phyloP scores from a whole-genome alignment of 2,113 vertebrate genomes.

The Oreotragus oreotragus region DNA sequence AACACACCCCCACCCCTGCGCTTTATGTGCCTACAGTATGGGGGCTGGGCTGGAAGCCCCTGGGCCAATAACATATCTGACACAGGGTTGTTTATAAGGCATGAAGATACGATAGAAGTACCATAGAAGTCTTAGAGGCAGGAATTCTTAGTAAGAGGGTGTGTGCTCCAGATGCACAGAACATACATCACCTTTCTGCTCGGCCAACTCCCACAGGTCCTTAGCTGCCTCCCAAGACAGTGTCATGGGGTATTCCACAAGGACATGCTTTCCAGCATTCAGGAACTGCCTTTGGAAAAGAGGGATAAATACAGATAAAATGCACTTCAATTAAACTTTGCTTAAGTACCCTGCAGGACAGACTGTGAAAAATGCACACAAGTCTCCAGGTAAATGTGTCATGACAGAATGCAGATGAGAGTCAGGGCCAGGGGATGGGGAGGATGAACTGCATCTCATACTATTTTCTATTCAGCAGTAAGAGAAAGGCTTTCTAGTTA shows the following conservation, averaged over 20 bases:
- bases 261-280: conserved; percentile 93
- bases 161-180: neutral
- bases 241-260: conserved; percentile 94
- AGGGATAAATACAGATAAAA: neutral
- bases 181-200: conserved; percentile 86
- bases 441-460: neutral
- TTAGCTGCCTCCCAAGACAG: conserved; percentile 81
- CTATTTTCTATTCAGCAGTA: neutral
- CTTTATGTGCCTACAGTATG: neutral
- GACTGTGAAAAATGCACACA: neutral
- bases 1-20: fast-evolving
- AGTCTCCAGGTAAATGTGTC: no score
- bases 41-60: neutral
- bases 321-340: conserved; percentile 9
- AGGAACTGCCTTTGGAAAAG: conserved; percentile 85
- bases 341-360: neutral
- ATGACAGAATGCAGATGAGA: neutral
- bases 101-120: neutral
- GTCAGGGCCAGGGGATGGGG: neutral
- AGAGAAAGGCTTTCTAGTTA: neutral
- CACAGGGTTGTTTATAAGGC: neutral
- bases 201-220: conserved; percentile 87
- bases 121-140: neutral
- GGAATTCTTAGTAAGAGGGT: neutral
- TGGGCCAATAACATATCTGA: neutral